Conservation (phyloP, 2,797 vertebrate species). For the Falco peregrinus region DNA sequence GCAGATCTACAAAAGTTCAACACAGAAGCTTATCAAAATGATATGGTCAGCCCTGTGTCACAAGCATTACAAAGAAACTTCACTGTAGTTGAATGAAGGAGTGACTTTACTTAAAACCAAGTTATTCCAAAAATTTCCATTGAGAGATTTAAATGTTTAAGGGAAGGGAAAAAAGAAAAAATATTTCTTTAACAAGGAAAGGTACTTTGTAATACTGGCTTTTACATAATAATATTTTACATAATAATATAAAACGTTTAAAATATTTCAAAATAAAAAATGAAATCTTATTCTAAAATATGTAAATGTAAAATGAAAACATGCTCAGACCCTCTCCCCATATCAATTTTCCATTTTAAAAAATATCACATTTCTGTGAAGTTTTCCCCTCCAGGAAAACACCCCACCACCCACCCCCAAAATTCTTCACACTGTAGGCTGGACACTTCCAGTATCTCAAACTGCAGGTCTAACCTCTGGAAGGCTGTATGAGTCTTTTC, state of each 20-base stretch:
- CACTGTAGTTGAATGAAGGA: neutral
- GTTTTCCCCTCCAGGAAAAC: neutral
- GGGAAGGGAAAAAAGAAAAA: rapidly evolving
- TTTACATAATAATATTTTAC: neutral
- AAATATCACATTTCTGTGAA: neutral
- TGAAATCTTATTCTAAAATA: neutral
- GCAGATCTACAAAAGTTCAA: neutral
- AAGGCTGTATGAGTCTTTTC: neutral
- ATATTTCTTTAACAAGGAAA: neutral
- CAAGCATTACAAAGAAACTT: neutral
- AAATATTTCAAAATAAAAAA: neutral
- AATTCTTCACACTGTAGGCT: neutral
- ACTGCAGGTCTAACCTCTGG: neutral
- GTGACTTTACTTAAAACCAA: neutral
- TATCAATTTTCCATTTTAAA: neutral
- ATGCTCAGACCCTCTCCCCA: neutral
- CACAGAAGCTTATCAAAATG: too few relatives aligned
- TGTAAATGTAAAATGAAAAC: neutral
- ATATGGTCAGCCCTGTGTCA: neutral
- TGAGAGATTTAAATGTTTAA: neutral
- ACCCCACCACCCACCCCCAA: neutral
- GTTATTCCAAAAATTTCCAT: neutral
- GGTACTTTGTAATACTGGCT: neutral
- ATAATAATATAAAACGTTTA: neutral
- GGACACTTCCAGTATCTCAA: neutral